A percentile compares a stretch with the other conserved stretches of the same genome.
Conservation (phyloP, 1,140 invertebrate genomes). For the Copidosoma floridanum region DNA sequence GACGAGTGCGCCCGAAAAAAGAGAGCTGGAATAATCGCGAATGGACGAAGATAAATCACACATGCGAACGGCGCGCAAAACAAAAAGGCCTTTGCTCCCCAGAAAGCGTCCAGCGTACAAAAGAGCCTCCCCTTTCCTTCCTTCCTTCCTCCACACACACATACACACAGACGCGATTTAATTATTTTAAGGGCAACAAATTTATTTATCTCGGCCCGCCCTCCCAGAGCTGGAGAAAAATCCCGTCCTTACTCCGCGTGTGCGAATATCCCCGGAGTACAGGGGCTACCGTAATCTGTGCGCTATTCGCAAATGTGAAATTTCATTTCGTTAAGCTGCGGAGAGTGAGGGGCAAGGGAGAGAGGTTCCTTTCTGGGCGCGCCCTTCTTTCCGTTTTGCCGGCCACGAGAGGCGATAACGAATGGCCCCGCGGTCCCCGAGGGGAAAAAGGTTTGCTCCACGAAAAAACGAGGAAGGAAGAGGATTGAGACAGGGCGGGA, state of each 20-base stretch:
- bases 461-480: constrained; percentile 29
- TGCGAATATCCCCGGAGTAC: too few relatives aligned
- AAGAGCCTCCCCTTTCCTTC: too few relatives aligned
- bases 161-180: too few relatives aligned
- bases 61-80: too few relatives aligned
- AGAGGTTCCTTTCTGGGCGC: constrained; percentile 4
- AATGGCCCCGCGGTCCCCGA: constrained; percentile 3
- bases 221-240: neutral
- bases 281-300: constrained; percentile 17
- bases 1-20: too few relatives aligned
- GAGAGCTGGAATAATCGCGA: too few relatives aligned
- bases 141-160: too few relatives aligned
- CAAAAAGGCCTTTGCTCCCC: too few relatives aligned
- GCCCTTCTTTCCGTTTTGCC: neutral
- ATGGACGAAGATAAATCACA: too few relatives aligned
- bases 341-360: too few relatives aligned
- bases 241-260: neutral
- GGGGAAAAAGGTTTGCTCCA: neutral
- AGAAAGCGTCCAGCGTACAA: too few relatives aligned
- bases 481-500: neutral
- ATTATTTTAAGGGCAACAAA: constrained; percentile 12
- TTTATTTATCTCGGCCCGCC: neutral
- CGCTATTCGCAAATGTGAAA: constrained; percentile 16
- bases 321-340: constrained; percentile 26
- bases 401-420: constrained; percentile 11